Evolutionary conservation across 2,113 vertebrate species (phyloP).

Genomic region (Cyrtonyx montezumae): DNA sequence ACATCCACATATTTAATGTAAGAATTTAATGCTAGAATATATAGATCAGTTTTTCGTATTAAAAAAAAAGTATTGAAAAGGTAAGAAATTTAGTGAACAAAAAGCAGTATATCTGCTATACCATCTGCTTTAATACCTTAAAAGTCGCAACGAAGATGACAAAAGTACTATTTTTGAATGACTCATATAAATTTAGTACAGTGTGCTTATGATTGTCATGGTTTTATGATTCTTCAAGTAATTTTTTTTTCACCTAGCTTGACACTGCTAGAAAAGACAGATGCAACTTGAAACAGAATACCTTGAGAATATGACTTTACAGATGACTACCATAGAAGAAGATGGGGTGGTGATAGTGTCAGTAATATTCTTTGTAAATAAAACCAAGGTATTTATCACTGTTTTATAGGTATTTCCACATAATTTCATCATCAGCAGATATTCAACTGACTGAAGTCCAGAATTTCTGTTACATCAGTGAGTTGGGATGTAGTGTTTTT

Average conservation of each 20-base stretch:
- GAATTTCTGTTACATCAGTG: background rate
- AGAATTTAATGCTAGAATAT: no score
- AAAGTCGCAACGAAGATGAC: background rate
- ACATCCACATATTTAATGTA: fast-evolving
- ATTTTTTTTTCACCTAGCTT: background rate
- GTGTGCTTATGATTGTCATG: background rate
- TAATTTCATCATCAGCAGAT: background rate
- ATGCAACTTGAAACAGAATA: background rate
- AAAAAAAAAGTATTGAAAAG: background rate
- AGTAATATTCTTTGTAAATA: background rate
- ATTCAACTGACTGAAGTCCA: background rate
- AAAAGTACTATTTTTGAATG: background rate
- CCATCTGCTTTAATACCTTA: background rate
- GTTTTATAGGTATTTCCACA: background rate
- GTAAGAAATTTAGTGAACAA: background rate
- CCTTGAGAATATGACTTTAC: background rate
- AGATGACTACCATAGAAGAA: background rate
- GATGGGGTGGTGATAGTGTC: background rate
- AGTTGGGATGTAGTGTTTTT: background rate
- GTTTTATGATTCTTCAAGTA: background rate
- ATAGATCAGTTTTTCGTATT: background rate
- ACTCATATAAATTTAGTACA: background rate
- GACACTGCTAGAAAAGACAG: background rate
- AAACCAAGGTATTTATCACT: background rate
- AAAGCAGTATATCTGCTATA: background rate